phyloP scores from a whole-genome alignment of 2,888 invertebrate species.

The Drosophila emarginata region DNA sequence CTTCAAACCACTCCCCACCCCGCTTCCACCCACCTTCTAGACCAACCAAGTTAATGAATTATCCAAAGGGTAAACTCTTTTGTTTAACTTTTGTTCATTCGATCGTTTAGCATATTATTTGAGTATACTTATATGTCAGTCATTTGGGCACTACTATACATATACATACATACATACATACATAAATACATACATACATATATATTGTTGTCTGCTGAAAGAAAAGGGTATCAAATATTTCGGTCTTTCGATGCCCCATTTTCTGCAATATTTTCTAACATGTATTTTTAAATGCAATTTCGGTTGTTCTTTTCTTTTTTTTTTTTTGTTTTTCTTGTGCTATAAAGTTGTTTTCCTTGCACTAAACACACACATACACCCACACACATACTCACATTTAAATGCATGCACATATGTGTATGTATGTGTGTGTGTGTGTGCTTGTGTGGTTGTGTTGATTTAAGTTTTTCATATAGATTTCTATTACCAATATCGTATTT shows the following conservation, averaged over 20 bases:
- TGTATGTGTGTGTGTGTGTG: background rate
- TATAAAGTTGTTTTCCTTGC: constrained; percentile 45
- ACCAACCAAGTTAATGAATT: no score
- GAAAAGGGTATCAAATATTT: background rate
- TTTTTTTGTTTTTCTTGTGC: constrained; percentile 33
- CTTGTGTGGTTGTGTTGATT: background rate
- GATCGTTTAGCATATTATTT: no score
- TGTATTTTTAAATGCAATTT: constrained; percentile 45
- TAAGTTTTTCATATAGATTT: constrained; percentile 1
- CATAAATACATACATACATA: no score
- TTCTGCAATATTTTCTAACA: constrained; percentile 1
- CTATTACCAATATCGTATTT: constrained; percentile 3
- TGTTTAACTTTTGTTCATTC: no score
- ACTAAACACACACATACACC: background rate
- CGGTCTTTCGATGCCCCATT: background rate
- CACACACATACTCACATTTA: constrained; percentile 5
- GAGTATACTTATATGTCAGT: no score
- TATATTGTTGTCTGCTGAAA: background rate
- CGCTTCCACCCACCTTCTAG: no score
- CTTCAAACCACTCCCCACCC: no score
- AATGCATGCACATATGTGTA: no score
- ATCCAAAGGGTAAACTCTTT: no score
- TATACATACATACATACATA: no score
- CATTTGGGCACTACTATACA: no score
- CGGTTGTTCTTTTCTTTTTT: constrained; percentile 45